Conservation (phyloP, 2,113 vertebrate species). For the Catharus minimus region DNA sequence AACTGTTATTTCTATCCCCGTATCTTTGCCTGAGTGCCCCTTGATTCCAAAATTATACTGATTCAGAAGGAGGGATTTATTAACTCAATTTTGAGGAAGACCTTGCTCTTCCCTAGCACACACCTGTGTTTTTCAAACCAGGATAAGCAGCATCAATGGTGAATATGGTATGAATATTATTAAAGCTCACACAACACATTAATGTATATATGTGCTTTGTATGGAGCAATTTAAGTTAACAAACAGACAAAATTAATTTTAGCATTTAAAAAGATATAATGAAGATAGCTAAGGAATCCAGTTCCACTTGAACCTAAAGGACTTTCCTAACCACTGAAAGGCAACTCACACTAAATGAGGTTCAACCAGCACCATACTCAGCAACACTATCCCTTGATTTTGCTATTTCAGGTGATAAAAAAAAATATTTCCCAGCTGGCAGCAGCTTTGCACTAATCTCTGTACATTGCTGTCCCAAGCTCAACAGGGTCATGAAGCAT, state of each 20-base stretch:
- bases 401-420: background rate
- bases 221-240: background rate
- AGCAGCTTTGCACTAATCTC: background rate
- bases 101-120: no score
- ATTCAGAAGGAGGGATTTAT: no score
- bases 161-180: background rate
- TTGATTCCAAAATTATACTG: no score
- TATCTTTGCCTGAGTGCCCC: no score
- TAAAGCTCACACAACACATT: background rate
- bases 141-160: background rate
- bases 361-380: background rate
- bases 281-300: background rate
- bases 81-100: no score
- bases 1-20: no score
- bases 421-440: background rate
- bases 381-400: background rate
- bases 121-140: no score
- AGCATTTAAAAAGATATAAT: background rate
- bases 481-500: background rate
- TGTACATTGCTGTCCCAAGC: background rate
- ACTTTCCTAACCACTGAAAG: background rate
- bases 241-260: background rate
- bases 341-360: background rate
- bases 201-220: rapidly evolving
- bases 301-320: background rate